Percentiles rank a stretch among this genome's conserved stretches.
These are phyloP conservation scores for Drosophila diplacantha DNA, from an alignment of 2,888 invertebrate genomes.

Conservation along the genomic window DNA sequence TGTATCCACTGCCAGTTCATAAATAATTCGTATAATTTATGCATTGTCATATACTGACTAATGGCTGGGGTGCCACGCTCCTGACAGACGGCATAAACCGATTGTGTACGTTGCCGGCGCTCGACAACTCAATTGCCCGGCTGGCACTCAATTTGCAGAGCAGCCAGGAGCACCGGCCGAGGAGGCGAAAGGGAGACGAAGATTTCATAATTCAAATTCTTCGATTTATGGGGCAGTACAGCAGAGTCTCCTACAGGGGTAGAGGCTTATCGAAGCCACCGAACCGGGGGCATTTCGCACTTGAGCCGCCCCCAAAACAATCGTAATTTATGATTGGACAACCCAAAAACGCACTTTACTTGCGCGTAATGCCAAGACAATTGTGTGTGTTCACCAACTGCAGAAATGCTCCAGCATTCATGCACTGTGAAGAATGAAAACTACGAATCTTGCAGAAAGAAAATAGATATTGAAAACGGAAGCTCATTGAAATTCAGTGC, in stretches of 20 bases:
- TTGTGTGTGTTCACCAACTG: constrained; percentile 37
- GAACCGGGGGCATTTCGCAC: constrained; percentile 15
- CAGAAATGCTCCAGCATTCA: constrained; percentile 12
- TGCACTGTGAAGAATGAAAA: constrained; percentile 4
- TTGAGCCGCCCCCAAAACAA: constrained; percentile 43
- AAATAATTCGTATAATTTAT: constrained; percentile 66
- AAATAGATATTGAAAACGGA: too few relatives aligned
- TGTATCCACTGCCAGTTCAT: constrained; percentile 47
- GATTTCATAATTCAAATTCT: constrained; percentile 58
- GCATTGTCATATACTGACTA: constrained; percentile 58
- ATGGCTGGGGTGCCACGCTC: constrained; percentile 19
- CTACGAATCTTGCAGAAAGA: neutral
- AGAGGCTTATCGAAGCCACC: constrained; percentile 17
- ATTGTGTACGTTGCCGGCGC: constrained; percentile 11
- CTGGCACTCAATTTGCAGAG: constrained; percentile 42
- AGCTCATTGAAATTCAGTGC: too few relatives aligned
- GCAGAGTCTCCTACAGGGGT: constrained; percentile 9
- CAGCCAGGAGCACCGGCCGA: neutral
- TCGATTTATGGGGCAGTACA: constrained; percentile 53
- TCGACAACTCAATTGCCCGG: constrained; percentile 42
- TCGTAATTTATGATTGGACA: constrained; percentile 59
- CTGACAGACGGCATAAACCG: constrained; percentile 28
- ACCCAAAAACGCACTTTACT: constrained; percentile 47
- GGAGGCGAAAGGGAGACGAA: constrained; percentile 1
- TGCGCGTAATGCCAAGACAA: constrained; percentile 57